Evolutionary conservation across 2,888 invertebrate genomes (phyloP), one percentile per base, ranked within the genome.

Genomic region (Eumacrocentrus americanus): DNA sequence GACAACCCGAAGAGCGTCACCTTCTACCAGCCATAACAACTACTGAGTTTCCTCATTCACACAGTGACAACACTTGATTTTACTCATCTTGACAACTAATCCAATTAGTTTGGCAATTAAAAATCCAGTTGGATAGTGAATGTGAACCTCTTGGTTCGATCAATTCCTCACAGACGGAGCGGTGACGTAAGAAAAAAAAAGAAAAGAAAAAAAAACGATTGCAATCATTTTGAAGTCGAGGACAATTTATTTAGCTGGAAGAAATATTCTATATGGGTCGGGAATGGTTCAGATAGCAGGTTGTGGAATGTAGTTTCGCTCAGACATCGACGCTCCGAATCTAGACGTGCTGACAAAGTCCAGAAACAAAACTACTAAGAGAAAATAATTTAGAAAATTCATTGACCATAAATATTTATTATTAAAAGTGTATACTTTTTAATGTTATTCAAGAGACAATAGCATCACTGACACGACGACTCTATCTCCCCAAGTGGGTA

Each of bases 251-350:
- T 56, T 56, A 56, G 51, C 56, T 37, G 44, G 42, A 22, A 44
- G 34, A 40, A 29, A 29, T 9, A 29, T 20, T 20, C 42, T 29
- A 20, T 22, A 34, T 50, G 12, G 22, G 12, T 46, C 22, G 25
- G 12, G 56, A 47, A 37, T 23, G 40, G 42, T 38, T 16, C 12
- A 53, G 52, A 58, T 58, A 53, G 53, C 51, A 29, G 29, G 5
- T 16, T 46, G 51, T 56, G 60, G 56, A 61, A 63, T 63, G 53
- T 53, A 57, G 57, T 56, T 29, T 53, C 52, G 51, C 60, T 58
- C 60, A 58, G 60, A 54, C 58, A 63, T 63, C 60, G 48, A 53
- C 40, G 60, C 18, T 37, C 60, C 54, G 42, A 60, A 63, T 63
- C 63, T 63, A 61, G 61, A 63, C 58, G 48, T 34, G 23, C 46